These are phyloP conservation scores for Hypena proboscidalis DNA, from an alignment of 2,888 invertebrate genomes.

Conservation along the genomic window DNA sequence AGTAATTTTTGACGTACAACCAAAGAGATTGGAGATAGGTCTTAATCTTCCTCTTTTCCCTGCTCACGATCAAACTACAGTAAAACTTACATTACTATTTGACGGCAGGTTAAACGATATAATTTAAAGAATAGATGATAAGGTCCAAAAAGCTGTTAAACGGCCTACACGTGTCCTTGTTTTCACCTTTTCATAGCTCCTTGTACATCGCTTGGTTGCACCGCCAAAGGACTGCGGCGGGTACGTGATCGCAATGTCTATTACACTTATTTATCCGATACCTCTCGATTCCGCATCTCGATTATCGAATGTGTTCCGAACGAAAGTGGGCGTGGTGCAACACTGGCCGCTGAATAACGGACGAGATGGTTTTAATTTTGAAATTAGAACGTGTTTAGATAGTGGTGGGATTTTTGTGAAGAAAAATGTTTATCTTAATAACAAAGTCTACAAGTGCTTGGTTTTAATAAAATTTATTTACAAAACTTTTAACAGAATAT, in stretches of 20 bases:
- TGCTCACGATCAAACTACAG: too few relatives aligned
- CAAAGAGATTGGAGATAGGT: too few relatives aligned
- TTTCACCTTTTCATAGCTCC: constrained; percentile 10
- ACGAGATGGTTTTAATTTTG: constrained; percentile 7
- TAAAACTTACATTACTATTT: too few relatives aligned
- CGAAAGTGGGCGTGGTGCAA: constrained; percentile 43
- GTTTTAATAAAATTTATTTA: constrained; percentile 21
- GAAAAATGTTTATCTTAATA: too few relatives aligned
- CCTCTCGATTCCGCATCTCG: constrained; percentile 54
- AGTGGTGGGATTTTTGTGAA: too few relatives aligned
- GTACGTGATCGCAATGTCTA: constrained; percentile 66
- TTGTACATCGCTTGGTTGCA: constrained; percentile 46
- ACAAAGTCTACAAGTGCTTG: constrained; percentile 4
- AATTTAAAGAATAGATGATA: not conserved
- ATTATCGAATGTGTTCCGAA: constrained; percentile 57
- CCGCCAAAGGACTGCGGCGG: constrained; percentile 56
- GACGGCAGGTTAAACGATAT: too few relatives aligned
- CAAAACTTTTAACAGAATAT: constrained; percentile 30
- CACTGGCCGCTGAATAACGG: constrained; percentile 14
- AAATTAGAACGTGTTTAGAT: not conserved
- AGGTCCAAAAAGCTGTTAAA: not conserved
- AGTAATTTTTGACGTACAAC: too few relatives aligned
- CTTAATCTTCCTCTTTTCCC: too few relatives aligned
- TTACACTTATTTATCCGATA: constrained; percentile 65
- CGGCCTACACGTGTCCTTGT: constrained; percentile 24